Evolutionary conservation across 2,113 vertebrate species (phyloP).

Genomic region (Plecturocebus donacophilus): DNA sequence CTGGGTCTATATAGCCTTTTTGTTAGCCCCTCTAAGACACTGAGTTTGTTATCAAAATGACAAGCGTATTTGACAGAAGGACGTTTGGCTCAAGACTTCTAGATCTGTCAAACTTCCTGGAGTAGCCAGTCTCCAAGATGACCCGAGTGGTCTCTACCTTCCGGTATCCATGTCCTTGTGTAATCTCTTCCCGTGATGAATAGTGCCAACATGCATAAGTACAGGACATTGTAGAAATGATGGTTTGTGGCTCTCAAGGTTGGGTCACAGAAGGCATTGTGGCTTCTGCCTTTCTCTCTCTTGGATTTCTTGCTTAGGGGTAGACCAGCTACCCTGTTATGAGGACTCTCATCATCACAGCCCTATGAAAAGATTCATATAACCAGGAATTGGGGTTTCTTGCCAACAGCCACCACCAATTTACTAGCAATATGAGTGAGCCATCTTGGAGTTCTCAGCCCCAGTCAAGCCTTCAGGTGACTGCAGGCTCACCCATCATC

Average conservation of each 20-base stretch:
- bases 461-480: neutral
- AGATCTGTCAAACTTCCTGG: neutral
- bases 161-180: neutral
- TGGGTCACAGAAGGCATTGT: neutral
- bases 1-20: neutral
- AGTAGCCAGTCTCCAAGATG: neutral
- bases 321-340: neutral
- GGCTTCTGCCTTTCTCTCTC: neutral
- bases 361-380: neutral
- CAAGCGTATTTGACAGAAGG: neutral
- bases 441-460: neutral
- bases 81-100: neutral
- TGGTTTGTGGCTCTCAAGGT: neutral
- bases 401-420: neutral
- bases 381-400: neutral
- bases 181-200: neutral
- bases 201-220: neutral
- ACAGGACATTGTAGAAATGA: neutral
- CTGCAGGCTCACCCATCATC: neutral
- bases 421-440: neutral
- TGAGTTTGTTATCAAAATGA: slow-evolving; percentile 3
- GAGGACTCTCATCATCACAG: neutral
- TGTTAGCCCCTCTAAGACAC: neutral
- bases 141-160: neutral
- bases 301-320: neutral